Base-by-base conservation (phyloP, 1,140 invertebrate species). In the Conopomorpha cramerella region DNA sequence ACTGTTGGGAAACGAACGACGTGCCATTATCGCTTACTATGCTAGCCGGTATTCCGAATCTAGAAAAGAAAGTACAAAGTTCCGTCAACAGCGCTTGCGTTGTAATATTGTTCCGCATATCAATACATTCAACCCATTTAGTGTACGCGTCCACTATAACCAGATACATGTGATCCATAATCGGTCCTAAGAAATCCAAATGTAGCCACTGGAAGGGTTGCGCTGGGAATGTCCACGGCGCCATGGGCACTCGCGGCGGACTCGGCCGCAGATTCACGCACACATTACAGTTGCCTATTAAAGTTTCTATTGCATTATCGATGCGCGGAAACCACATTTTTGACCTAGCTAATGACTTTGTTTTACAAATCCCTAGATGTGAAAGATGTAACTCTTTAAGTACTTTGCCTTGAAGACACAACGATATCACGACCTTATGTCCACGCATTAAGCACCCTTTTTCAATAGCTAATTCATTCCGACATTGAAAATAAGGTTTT, bases 291-390 rank as follows among this genome's bases (percentile, higher is more conserved):
- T 4, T 8, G 6, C 13, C 35, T 29, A 30, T 15, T 3, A 37
- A 12, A 1, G 30, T 15, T 45, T 78, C 60, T 18, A 79, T 62
- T 6, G 77, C 64, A 0, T 31, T 31, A 45, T 77, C 62, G 3
- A 81, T 57, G 6, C 49, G 41, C 18, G 59, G 66, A 74, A 76
- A 81, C 50, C 55, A 81, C 0, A 71, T 36, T 36, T 59, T 57
- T 1, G 30, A 43, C 1, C 76, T 38, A 3, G 73, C 65, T 6
- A 62, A 18, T 4, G 31, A 15, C 39, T 81, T 80, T 50, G 73
- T 80, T 27, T 60, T 46, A 4, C 63, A 48, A 3, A 78, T 66
- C 1, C 77, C 67, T n/a, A n/a, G n/a, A n/a, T n/a, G 72, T 13
- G 44, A 39, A 1, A 27, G 17, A 46, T 80, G 78, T 18, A 79